phyloP scores from a whole-genome alignment of 2,888 invertebrate species.

The Sarcophaga subvicina region DNA sequence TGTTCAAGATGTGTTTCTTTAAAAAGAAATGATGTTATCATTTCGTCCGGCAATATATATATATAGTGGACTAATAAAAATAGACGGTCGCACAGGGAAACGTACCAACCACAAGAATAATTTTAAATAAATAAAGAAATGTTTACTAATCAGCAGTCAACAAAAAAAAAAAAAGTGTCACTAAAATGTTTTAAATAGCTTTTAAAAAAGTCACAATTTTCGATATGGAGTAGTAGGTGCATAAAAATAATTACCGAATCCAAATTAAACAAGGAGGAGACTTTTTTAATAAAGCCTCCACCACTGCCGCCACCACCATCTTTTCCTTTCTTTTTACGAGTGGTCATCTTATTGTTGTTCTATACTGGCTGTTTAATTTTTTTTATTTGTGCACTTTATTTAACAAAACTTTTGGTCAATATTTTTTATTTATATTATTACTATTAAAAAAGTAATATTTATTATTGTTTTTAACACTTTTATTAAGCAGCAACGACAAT shows the following conservation, averaged over 20 bases:
- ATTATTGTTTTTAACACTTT: slow-evolving; percentile 46
- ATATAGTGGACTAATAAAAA: slow-evolving; percentile 50
- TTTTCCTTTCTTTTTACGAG: slow-evolving; percentile 86
- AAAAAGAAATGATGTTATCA: slow-evolving; percentile 68
- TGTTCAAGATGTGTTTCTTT: slow-evolving; percentile 40
- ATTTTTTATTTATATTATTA: neutral
- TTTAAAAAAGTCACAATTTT: neutral
- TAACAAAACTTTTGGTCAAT: neutral
- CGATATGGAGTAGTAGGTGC: neutral
- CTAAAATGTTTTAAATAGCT: neutral
- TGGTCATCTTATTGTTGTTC: slow-evolving; percentile 83
- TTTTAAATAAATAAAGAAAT: neutral
- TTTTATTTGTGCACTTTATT: slow-evolving; percentile 10
- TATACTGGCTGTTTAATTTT: neutral
- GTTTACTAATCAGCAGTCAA: slow-evolving; percentile 11
- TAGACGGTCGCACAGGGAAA: slow-evolving; percentile 10
- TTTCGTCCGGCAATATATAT: slow-evolving; percentile 25
- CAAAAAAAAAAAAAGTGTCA: slow-evolving; percentile 11
- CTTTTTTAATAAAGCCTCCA: slow-evolving; percentile 92
- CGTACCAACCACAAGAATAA: slow-evolving; percentile 14
- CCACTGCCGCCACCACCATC: slow-evolving; percentile 79
- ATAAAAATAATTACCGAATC: slow-evolving; percentile 85
- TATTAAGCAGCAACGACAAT: slow-evolving; percentile 43
- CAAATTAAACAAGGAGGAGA: slow-evolving; percentile 93
- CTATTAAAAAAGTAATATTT: slow-evolving; percentile 46